phyloP scores from a whole-genome alignment of 37 sponge, comb jelly and placozoan genomes.

The Petrosia ficiformis region DNA sequence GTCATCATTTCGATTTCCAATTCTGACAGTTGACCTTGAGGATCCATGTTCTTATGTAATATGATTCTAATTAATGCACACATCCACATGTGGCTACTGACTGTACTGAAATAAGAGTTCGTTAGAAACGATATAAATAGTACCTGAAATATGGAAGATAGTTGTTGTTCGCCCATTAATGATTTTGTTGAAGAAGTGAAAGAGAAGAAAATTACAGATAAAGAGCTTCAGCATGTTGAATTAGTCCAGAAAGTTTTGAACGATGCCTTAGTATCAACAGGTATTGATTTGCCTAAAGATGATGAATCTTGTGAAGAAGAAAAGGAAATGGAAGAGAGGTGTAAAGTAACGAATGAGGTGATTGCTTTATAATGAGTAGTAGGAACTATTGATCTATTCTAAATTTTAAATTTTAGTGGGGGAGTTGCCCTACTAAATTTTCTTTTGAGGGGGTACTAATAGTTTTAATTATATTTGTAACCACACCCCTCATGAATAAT shows the following conservation, averaged over 20 bases:
- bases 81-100: neutral
- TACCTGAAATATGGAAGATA: too few species aligned
- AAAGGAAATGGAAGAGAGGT: neutral
- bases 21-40: conserved; percentile 38
- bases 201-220: neutral
- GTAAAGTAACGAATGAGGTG: neutral
- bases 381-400: too few species aligned
- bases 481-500: too few species aligned
- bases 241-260: conserved; percentile 36
- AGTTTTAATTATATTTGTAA: too few species aligned
- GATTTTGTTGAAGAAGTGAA: neutral
- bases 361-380: neutral
- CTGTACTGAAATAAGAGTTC: neutral
- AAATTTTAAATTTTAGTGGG: too few species aligned
- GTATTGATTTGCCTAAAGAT: neutral
- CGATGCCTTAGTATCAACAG: conserved; percentile 35
- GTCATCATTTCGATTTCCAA: conserved; percentile 98
- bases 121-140: too few species aligned
- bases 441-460: too few species aligned
- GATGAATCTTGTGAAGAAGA: neutral
- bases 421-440: too few species aligned
- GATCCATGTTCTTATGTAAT: conserved; percentile 14
- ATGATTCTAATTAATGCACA: neutral
- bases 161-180: neutral
- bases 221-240: neutral